These are phyloP conservation scores for Listronotus bonariensis DNA, from an alignment of 1,140 invertebrate genomes.

Conservation along the genomic window DNA sequence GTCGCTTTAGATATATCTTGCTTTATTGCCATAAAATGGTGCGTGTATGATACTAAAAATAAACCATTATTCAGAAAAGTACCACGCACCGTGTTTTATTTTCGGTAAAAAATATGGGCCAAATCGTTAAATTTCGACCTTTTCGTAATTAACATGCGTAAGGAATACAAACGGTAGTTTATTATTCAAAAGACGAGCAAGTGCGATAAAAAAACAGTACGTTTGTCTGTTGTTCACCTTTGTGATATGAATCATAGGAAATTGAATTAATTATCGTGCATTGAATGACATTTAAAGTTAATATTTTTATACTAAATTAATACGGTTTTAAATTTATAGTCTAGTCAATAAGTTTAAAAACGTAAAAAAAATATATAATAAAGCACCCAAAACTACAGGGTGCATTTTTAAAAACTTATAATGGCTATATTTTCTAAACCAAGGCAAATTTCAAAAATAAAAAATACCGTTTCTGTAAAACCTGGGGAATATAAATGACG, in stretches of 20 bases:
- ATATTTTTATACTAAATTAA: too few species aligned
- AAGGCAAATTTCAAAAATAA: too few species aligned
- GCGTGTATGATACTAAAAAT: not conserved
- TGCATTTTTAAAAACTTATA: too few species aligned
- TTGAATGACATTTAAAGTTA: not conserved
- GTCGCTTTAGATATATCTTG: too few species aligned
- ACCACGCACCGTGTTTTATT: slow-evolving; percentile 8
- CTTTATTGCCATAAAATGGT: not conserved
- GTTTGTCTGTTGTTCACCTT: not conserved
- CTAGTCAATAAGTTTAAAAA: too few species aligned
- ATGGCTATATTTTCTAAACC: too few species aligned
- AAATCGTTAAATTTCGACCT: slow-evolving; percentile 17
- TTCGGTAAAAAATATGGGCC: slow-evolving; percentile 1
- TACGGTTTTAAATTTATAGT: too few species aligned
- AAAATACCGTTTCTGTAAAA: too few species aligned
- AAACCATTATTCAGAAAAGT: not conserved
- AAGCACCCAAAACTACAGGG: too few species aligned
- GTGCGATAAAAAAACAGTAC: slow-evolving; percentile 11
- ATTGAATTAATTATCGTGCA: slow-evolving; percentile 1
- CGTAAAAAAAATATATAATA: too few species aligned
- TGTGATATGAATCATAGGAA: slow-evolving; percentile 24
- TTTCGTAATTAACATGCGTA: not conserved
- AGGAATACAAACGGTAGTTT: slow-evolving; percentile 8
- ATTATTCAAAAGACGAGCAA: slow-evolving; percentile 5
- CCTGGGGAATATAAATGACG: too few species aligned